Percentiles rank a stretch among this genome's conserved stretches.
phyloP scores from a whole-genome alignment of 2,113 vertebrate genomes.

The Lepus americanus region DNA sequence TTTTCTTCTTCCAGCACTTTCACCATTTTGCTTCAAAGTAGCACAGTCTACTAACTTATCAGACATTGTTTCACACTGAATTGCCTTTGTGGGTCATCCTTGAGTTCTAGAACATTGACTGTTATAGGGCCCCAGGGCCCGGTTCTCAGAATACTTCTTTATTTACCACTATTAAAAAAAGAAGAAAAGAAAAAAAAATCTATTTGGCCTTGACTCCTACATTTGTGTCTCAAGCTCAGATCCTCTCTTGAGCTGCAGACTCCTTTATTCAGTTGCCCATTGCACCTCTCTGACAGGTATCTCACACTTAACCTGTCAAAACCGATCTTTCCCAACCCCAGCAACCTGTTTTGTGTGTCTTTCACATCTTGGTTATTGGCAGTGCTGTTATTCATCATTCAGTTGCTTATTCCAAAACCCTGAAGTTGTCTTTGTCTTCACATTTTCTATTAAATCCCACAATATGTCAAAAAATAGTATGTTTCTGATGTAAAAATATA shows the following conservation, averaged over 20 bases:
- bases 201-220: background rate
- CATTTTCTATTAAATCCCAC: background rate
- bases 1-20: background rate
- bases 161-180: background rate
- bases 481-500: background rate
- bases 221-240: background rate
- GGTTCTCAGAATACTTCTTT: background rate
- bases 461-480: background rate
- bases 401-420: background rate
- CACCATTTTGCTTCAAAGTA: background rate
- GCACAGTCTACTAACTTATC: background rate
- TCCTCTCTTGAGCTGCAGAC: background rate
- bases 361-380: background rate
- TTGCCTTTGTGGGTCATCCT: background rate
- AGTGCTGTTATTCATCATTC: background rate
- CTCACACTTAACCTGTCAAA: background rate
- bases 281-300: background rate
- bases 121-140: background rate
- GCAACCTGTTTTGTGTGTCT: background rate
- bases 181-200: background rate
- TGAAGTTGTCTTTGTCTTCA: background rate
- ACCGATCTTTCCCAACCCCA: background rate
- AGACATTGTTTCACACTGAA: background rate
- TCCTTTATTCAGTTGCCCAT: background rate
- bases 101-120: background rate